Evolutionary conservation across 2,797 vertebrate species (phyloP).

Genomic region (Otus scops): DNA sequence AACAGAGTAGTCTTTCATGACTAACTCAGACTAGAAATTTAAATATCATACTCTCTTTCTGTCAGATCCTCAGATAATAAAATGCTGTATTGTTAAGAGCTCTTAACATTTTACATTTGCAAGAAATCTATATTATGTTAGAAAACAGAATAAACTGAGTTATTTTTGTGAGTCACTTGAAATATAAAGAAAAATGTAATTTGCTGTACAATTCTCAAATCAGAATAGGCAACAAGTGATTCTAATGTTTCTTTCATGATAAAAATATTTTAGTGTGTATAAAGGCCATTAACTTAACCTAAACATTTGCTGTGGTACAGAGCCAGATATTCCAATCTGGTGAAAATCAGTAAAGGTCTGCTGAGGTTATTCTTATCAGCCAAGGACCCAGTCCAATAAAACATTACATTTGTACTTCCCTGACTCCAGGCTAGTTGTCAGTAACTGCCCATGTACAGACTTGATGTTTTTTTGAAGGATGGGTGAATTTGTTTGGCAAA

Average conservation of each 20-base stretch:
- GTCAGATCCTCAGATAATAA: not conserved
- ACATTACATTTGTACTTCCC: not conserved
- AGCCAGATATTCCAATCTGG: conserved; percentile 31
- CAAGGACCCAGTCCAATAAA: not conserved
- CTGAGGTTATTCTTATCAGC: conserved; percentile 28
- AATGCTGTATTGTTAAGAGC: conserved; percentile 2
- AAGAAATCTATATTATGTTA: not conserved
- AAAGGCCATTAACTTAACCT: conserved; percentile 17
- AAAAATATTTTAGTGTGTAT: not conserved
- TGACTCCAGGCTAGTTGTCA: not conserved
- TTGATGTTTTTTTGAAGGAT: not conserved
- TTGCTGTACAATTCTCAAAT: not conserved
- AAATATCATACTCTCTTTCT: not conserved
- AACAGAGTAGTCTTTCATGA: conserved; percentile 37
- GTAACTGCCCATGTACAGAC: not conserved
- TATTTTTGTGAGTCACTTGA: not conserved
- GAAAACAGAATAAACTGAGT: not conserved
- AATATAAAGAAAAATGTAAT: not conserved
- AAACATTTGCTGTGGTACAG: conserved; percentile 36
- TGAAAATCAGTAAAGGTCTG: conserved; percentile 31
- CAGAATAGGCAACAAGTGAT: not conserved
- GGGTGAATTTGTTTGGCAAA: not conserved
- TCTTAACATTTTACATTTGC: not conserved
- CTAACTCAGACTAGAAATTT: conserved; percentile 12
- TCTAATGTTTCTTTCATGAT: not conserved